A percentile compares a stretch with the other conserved stretches of the same genome.
Conservation (phyloP, 2,113 vertebrate species). For the Glaucidium brasilianum region DNA sequence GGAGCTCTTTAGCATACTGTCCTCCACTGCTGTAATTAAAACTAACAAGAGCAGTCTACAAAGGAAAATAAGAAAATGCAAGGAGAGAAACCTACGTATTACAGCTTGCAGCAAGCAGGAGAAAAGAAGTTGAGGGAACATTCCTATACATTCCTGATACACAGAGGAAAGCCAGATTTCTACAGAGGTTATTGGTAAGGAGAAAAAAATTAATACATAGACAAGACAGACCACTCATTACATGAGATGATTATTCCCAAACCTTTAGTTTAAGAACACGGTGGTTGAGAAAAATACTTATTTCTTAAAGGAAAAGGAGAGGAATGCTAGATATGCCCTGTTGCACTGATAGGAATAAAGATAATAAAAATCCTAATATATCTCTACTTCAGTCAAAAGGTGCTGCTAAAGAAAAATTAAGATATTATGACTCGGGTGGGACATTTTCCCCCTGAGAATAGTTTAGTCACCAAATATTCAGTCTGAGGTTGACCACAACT, state of each 20-base stretch:
- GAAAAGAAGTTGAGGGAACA: conserved; percentile 23
- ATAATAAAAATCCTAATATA: background rate
- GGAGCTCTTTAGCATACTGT: conserved; percentile 63
- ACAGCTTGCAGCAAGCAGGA: background rate
- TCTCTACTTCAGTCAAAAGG: background rate
- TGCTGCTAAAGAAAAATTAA: background rate
- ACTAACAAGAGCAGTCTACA: conserved; percentile 60
- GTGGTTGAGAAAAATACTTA: background rate
- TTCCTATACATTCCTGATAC: background rate
- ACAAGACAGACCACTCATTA: background rate
- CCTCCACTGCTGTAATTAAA: conserved; percentile 65
- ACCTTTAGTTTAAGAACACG: background rate
- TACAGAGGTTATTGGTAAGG: background rate
- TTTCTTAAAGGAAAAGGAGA: background rate
- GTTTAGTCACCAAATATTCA: background rate
- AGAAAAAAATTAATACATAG: background rate
- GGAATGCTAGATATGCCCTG: background rate
- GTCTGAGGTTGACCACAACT: conserved; percentile 10
- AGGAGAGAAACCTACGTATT: background rate
- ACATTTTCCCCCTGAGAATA: background rate
- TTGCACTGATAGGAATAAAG: background rate
- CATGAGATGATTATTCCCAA: background rate
- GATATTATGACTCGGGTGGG: background rate
- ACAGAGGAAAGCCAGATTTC: background rate
- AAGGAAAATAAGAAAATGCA: conserved; percentile 53